Evolutionary conservation across 2,888 invertebrate species (phyloP).

Genomic region (Ecliptopera silaceata): DNA sequence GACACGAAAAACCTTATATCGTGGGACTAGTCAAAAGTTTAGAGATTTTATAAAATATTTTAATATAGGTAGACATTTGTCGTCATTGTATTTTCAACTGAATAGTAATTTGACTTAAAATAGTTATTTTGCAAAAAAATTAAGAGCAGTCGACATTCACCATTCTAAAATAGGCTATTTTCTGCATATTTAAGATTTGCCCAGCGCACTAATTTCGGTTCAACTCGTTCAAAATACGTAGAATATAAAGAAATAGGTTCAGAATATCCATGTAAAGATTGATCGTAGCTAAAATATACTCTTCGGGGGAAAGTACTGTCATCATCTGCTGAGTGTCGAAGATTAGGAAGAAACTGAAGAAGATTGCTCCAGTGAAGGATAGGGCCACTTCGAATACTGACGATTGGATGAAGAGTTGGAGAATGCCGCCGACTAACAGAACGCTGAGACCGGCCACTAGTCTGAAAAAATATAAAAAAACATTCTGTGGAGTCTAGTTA

Average conservation of each 20-base stretch:
- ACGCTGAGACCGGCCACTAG: conserved; percentile 86
- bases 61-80: too few relatives aligned
- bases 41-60: too few relatives aligned
- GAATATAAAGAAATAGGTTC: conserved; percentile 91
- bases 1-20: not conserved
- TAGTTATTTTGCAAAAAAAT: too few relatives aligned
- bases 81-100: too few relatives aligned
- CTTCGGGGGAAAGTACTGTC: conserved; percentile 91
- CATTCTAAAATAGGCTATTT: too few relatives aligned
- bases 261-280: conserved; percentile 94
- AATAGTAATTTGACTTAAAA: too few relatives aligned
- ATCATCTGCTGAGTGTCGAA: conserved; percentile 94
- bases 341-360: conserved; percentile 92
- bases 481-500: not conserved
- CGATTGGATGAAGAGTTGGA: conserved; percentile 90
- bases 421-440: conserved; percentile 87
- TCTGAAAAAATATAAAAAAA: conserved; percentile 63
- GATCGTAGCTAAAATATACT: conserved; percentile 93
- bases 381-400: conserved; percentile 87
- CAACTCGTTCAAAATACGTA: conserved; percentile 87
- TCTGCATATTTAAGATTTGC: not conserved
- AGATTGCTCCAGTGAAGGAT: conserved; percentile 87
- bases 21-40: not conserved
- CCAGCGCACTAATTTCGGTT: conserved; percentile 70
- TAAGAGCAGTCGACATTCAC: too few relatives aligned